These are phyloP conservation scores for Microctenopoma lineatum DNA, from an alignment of 2,797 vertebrate genomes.

Conservation along the genomic window DNA sequence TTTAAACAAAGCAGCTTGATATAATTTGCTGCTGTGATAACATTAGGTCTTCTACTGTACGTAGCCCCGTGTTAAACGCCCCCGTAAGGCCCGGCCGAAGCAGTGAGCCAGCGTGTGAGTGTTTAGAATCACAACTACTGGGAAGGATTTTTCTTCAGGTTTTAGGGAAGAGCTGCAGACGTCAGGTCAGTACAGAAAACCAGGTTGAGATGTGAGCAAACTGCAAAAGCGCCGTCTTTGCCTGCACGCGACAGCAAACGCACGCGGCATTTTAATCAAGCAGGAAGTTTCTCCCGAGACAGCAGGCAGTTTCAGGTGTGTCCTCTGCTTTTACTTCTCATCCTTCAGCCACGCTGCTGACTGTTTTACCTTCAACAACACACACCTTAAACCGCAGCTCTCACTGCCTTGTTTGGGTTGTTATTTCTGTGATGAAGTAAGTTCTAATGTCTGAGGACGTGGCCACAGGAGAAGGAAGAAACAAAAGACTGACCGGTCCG, in stretches of 20 bases:
- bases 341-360: not conserved
- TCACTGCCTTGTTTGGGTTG: no score
- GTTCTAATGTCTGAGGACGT: no score
- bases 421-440: no score
- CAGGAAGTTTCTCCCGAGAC: not conserved
- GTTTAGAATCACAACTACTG: constrained; percentile 16
- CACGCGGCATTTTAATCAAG: constrained; percentile 21
- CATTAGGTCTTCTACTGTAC: constrained; percentile 6
- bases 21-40: not conserved
- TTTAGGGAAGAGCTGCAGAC: not conserved
- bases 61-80: constrained; percentile 1
- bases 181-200: not conserved
- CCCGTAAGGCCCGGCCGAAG: constrained; percentile 1
- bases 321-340: not conserved
- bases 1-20: constrained; percentile 10
- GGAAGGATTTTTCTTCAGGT: not conserved
- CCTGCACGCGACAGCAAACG: constrained; percentile 7
- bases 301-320: not conserved
- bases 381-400: no score
- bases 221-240: constrained; percentile 14
- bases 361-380: no score
- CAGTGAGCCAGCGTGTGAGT: constrained; percentile 6
- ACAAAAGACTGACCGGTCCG: no score
- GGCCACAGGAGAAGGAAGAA: no score
- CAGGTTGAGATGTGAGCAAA: constrained; percentile 27